A percentile compares a stretch with the other conserved stretches of the same genome.
Evolutionary conservation across 2,113 vertebrate species (phyloP).

Genomic region (Oceanodroma tethys): DNA sequence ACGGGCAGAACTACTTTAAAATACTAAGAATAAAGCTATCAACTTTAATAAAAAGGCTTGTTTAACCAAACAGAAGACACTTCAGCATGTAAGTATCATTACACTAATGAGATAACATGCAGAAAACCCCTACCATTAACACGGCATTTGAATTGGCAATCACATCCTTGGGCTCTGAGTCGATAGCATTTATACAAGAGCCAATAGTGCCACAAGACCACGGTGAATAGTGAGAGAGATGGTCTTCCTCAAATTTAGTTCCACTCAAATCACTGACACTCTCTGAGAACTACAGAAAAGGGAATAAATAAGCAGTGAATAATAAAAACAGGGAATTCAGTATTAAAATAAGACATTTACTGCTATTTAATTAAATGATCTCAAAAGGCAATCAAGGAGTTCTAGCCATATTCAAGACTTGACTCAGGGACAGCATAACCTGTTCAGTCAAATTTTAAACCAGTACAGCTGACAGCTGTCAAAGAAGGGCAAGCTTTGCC

Average conservation of each 20-base stretch:
- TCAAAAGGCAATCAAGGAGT: not conserved
- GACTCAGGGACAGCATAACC: not conserved
- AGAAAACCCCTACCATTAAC: conserved; percentile 80
- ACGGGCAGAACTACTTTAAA: not conserved
- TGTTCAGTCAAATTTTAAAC: not conserved
- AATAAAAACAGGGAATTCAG: conserved; percentile 1
- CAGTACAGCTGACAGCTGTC: not conserved
- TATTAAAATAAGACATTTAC: not conserved
- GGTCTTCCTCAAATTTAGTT: conserved; percentile 87
- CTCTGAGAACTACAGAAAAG: conserved; percentile 80
- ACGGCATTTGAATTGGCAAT: conserved; percentile 85
- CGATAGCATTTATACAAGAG: conserved; percentile 87
- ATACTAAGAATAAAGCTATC: not conserved
- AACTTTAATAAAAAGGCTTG: not conserved
- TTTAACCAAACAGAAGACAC: conserved; percentile 41
- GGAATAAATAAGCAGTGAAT: conserved; percentile 7
- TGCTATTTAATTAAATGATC: not conserved
- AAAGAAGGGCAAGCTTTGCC: not conserved
- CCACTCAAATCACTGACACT: conserved; percentile 78
- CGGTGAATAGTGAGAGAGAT: conserved; percentile 89
- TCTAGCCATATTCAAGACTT: not conserved
- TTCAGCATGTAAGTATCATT: conserved; percentile 4
- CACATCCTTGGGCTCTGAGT: conserved; percentile 85
- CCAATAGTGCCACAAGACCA: conserved; percentile 93
- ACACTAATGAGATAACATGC: conserved; percentile 38